Base-by-base conservation (phyloP, 1,140 invertebrate genomes). In the Apis cerana region DNA sequence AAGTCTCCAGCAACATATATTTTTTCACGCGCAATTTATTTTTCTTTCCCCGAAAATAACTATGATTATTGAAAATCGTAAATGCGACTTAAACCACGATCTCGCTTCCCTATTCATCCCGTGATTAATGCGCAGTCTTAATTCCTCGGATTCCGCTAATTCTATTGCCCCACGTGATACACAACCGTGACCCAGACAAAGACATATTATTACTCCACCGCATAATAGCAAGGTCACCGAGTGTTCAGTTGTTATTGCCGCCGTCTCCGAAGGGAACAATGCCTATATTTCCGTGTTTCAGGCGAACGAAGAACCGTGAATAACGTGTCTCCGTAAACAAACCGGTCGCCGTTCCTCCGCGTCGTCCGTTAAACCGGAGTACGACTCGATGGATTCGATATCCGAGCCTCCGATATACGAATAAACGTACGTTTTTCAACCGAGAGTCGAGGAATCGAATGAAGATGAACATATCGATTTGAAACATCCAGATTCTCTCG, bases 371-470 rank as follows among this genome's bases (percentile, higher is more conserved):
- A 69, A 77, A 56, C 17, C 64, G 64, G 33, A 68, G 33, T n/a
- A 52, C 12, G 61, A 33, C 54, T 21, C 10, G 21, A 11, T 5
- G 33, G 13, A 62, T 21, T 12, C 15, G 59, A 5, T 15, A 12
- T 7, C 65, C 11, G 21, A 0, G 12, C n/a, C 17, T 23, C 48
- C 58, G 68, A 80, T 80, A 80, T 80, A 62, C 48, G 54, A 72
- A 80, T 72, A 48, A 71, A 62, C 43, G 9, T 23, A 50, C 9
- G 48, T 23, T 21, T 61, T 33, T 56, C 43, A 62, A 79, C 48
- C 19, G 70, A 79, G 70, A 70, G 52, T 70, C 67, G 23, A 70
- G 13, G 56, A 50, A 52, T 17, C 48, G 50, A 80, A 80, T 21
- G 50, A 75, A 65, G 61, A 80, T 19, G 52, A 11, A 56, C 13